A percentile compares a stretch with the other conserved stretches of the same genome.
Evolutionary conservation across 2,888 invertebrate species (phyloP).

Genomic region (Leptura quadrifasciata): DNA sequence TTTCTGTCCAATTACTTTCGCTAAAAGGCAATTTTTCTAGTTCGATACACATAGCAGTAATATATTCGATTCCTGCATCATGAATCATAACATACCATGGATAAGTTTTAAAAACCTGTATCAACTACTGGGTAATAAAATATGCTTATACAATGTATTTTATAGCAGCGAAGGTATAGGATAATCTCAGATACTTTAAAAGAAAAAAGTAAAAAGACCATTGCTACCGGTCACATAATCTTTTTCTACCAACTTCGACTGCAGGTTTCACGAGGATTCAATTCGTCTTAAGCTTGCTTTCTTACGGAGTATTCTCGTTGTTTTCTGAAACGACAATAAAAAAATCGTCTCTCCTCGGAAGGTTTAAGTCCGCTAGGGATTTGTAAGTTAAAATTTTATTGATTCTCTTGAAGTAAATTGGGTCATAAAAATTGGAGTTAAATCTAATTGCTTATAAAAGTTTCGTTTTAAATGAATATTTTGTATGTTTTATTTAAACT

Average conservation of each 20-base stretch:
- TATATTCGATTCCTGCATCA: too few relatives aligned
- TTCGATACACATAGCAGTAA: too few relatives aligned
- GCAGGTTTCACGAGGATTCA: slow-evolving; percentile 37
- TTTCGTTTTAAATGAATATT: not conserved
- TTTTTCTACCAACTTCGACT: slow-evolving; percentile 37
- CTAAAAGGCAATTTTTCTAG: too few relatives aligned
- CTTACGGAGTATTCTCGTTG: slow-evolving; percentile 34
- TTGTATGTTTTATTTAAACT: too few relatives aligned
- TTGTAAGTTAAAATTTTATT: slow-evolving; percentile 21
- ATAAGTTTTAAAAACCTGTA: not conserved
- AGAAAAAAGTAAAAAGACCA: slow-evolving; percentile 43
- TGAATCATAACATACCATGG: too few relatives aligned
- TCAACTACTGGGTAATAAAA: not conserved
- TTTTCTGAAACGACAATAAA: slow-evolving; percentile 40
- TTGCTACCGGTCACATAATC: slow-evolving; percentile 50
- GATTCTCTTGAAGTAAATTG: not conserved
- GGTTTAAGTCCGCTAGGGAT: slow-evolving; percentile 3
- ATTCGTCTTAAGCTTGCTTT: slow-evolving; percentile 43
- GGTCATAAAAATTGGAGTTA: not conserved
- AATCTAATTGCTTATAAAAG: not conserved
- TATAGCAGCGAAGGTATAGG: slow-evolving; percentile 34
- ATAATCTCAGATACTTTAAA: slow-evolving; percentile 45
- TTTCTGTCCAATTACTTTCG: too few relatives aligned
- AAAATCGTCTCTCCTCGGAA: not conserved
- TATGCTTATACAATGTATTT: slow-evolving; percentile 7